Evolutionary conservation across 2,113 vertebrate species (phyloP).

Genomic region (Phasianus colchicus): DNA sequence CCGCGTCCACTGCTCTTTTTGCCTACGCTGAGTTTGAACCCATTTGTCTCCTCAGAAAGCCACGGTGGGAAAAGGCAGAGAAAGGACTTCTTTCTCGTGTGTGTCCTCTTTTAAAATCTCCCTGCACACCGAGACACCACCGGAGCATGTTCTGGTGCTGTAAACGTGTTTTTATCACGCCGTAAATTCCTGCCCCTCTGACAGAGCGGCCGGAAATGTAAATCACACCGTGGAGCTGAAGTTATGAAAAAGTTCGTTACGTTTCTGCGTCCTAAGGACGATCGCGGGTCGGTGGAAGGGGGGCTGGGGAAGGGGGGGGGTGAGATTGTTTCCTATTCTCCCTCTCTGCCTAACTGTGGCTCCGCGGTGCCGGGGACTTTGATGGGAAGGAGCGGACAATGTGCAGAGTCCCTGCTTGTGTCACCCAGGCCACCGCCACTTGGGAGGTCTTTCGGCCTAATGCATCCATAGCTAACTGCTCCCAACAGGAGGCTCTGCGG

Average conservation of each 20-base stretch:
- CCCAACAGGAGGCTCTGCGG: constrained; percentile 73
- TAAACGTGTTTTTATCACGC: constrained; percentile 75
- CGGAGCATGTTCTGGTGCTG: constrained; percentile 66
- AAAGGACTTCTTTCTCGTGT: rapidly evolving
- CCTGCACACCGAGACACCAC: constrained; percentile 38
- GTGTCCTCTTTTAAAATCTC: background rate
- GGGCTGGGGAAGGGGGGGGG: background rate
- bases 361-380: constrained; percentile 49
- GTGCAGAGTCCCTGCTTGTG: constrained; percentile 65
- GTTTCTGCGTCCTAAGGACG: background rate
- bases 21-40: background rate
- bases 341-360: constrained; percentile 25
- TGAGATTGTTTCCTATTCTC: constrained; percentile 50
- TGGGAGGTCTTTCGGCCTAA: constrained; percentile 82
- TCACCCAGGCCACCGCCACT: constrained; percentile 78
- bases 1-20: background rate
- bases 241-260: constrained; percentile 58
- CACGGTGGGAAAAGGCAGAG: background rate
- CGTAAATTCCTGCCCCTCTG: constrained; percentile 72
- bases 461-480: constrained; percentile 67
- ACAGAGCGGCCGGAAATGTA: constrained; percentile 76
- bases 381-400: constrained; percentile 58
- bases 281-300: background rate
- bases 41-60: background rate
- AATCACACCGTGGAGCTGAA: constrained; percentile 51